These are phyloP conservation scores for Hypanus sabinus DNA, from an alignment of 2,113 vertebrate species.

Conservation along the genomic window DNA sequence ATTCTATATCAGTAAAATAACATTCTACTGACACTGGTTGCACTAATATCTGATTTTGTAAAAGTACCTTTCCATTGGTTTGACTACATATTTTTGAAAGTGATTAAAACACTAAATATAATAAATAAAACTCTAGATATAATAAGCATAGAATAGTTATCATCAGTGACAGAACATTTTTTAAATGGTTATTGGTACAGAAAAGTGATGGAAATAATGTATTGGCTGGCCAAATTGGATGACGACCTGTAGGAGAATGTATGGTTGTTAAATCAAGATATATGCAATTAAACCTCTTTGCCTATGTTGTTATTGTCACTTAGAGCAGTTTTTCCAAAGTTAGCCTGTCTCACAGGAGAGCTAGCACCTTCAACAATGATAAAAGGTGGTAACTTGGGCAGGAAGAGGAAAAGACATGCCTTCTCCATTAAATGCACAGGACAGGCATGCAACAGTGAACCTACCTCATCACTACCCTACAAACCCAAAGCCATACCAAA, in stretches of 20 bases:
- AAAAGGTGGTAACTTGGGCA: conserved; percentile 36
- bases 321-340: neutral
- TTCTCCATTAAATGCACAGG: neutral
- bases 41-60: neutral
- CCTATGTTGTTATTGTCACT: neutral
- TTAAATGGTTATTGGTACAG: neutral
- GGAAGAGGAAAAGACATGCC: rapidly evolving
- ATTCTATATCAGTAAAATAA: neutral
- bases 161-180: neutral
- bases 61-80: neutral
- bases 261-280: neutral
- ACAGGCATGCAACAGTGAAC: neutral
- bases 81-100: neutral
- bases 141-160: too few relatives aligned
- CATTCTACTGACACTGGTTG: neutral
- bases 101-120: neutral
- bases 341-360: neutral
- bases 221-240: neutral
- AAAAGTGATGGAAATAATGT: too few relatives aligned
- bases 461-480: conserved; percentile 37
- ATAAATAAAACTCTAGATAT: too few relatives aligned
- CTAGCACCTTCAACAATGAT: conserved; percentile 32
- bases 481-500: conserved; percentile 26
- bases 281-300: neutral
- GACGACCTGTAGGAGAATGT: neutral